Base-by-base conservation (phyloP, 2,113 vertebrate species). In the Helogale parvula region DNA sequence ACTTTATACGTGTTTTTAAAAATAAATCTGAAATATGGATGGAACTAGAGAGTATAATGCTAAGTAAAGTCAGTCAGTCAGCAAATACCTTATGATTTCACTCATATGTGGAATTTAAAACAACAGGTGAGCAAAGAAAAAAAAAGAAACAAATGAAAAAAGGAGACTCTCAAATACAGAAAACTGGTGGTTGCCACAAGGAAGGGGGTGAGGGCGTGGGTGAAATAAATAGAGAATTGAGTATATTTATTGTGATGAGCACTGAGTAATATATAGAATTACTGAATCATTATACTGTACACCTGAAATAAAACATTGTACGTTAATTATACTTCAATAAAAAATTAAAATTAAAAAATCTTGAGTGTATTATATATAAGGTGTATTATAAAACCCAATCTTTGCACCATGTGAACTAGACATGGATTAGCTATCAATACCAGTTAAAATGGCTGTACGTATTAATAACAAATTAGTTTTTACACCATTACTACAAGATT, bases 381-480 rank as follows among this genome's bases (percentile, higher is more conserved):
- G 80, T n/a, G 31, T 80, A 71, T 87, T 82, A 85, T 27, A 77
- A 83, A 87, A 88, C 38, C 29, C 86, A 87, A 83, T 85, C 31
- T 79, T 29, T 65, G 14, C 2, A 83, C 19, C 57, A 66, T 9
- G 13, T 92, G 12, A 95, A 92, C 12, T 65, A 45, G 93, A 82
- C 54, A 96, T 35, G 7, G 68, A 45, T 88, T 60, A 90, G 92
- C 71, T 80, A 85, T 35, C 27, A 94, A 1, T 54, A 90, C 77
- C 79, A 92, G 12, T 60, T 94, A 76, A 7, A 68, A 85, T 57
- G 25, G 15, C 21, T 96, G 15, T 63, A 86, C 5, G 68, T 16
- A 45, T 27, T 16, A 89, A 82, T 66, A 65, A 94, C 8, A 95
- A 71, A 74, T 90, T 90, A 66, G 60, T 88, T 88, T 86, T 88